Conservation (phyloP, 2,113 vertebrate species). For the Rhipidura dahli region DNA sequence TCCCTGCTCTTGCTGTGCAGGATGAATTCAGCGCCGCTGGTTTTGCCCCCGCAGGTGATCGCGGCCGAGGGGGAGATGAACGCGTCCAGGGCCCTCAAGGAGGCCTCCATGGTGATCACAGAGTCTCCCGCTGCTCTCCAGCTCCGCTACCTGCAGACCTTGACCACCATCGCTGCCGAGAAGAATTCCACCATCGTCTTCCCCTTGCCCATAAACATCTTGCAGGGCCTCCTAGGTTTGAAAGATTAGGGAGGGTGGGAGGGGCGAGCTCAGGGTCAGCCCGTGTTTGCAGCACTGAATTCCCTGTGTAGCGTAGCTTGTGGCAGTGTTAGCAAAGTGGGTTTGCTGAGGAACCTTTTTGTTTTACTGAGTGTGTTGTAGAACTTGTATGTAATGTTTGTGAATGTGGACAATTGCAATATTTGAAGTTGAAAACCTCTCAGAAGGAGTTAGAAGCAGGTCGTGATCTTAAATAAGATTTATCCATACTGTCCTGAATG, state of each 20-base stretch:
- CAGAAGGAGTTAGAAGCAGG: not conserved
- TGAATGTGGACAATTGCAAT: not conserved
- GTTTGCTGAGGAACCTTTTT: not conserved
- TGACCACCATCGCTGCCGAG: conserved; percentile 88
- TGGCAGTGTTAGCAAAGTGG: not conserved
- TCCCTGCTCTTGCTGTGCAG: not conserved
- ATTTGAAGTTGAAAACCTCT: not conserved
- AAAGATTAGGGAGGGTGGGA: not conserved
- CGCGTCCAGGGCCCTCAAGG: conserved; percentile 86
- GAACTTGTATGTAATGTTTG: not conserved
- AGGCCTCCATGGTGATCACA: conserved; percentile 87
- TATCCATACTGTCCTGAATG: not conserved
- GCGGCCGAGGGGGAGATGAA: conserved; percentile 92
- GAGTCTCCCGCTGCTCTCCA: conserved; percentile 90
- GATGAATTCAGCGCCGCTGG: accelerated
- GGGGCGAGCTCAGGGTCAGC: not conserved
- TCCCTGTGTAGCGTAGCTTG: not conserved
- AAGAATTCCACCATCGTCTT: conserved; percentile 95
- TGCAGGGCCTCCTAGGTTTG: conserved; percentile 69
- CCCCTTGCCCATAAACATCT: conserved; percentile 87
- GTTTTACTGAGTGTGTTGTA: not conserved
- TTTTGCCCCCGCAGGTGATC: conserved; percentile 77
- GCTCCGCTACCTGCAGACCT: conserved; percentile 91
- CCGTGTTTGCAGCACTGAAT: not conserved
- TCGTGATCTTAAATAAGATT: not conserved